Conservation (phyloP, 2,113 vertebrate species). For the Collichthys lucidus region DNA sequence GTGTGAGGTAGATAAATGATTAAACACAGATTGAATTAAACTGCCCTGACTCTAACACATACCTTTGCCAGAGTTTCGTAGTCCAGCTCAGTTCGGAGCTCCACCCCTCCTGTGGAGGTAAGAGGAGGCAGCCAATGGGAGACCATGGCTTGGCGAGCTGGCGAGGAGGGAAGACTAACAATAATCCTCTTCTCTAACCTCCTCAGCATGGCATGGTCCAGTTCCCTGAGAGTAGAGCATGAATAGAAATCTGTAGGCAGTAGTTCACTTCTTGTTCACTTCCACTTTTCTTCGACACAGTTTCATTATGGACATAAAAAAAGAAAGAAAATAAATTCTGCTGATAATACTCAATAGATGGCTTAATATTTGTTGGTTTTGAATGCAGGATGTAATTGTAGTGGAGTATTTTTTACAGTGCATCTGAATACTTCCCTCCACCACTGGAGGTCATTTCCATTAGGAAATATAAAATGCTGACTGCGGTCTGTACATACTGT, state of each 20-base stretch:
- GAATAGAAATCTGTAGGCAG: not conserved
- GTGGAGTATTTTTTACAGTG: too few relatives aligned
- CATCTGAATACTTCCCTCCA: not conserved
- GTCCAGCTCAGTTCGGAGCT: conserved; percentile 87
- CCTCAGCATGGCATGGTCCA: conserved; percentile 94
- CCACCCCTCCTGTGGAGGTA: conserved; percentile 83
- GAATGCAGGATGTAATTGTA: too few relatives aligned
- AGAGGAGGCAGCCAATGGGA: conserved; percentile 93
- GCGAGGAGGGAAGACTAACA: conserved; percentile 88
- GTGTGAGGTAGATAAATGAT: not conserved
- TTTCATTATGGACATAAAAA: not conserved
- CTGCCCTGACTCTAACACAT: not conserved
- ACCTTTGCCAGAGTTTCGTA: conserved; percentile 89
- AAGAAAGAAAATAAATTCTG: too few relatives aligned
- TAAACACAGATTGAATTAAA: too few relatives aligned
- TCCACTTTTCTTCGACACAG: not conserved
- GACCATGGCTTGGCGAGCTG: conserved; percentile 91
- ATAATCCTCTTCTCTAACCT: conserved; percentile 96
- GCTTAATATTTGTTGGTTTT: too few relatives aligned
- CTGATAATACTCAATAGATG: too few relatives aligned
- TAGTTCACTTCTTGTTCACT: too few relatives aligned
- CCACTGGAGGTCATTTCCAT: not conserved
- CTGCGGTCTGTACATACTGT: not conserved
- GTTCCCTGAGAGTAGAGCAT: conserved; percentile 85
- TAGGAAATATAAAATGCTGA: not conserved